Evolutionary conservation across 2,797 vertebrate species (phyloP).

Genomic region (Kryptopterus vitreolus): DNA sequence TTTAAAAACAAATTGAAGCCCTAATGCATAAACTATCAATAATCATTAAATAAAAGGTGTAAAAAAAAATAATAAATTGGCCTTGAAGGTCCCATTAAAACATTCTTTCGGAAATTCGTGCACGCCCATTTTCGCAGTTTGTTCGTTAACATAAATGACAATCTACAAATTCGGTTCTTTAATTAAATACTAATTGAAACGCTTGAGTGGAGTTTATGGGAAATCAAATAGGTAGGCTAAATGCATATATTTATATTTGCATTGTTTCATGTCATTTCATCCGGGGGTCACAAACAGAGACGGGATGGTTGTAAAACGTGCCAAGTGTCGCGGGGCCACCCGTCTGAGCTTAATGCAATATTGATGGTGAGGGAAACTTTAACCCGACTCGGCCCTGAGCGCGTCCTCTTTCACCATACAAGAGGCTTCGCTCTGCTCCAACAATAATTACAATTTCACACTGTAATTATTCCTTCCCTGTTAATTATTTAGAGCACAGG

Average conservation of each 20-base stretch:
- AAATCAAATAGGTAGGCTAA: neutral
- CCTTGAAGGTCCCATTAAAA: neutral
- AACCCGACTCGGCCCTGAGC: conserved; percentile 58
- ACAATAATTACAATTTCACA: conserved; percentile 86
- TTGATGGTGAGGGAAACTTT: conserved; percentile 69
- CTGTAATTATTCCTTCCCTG: conserved; percentile 90
- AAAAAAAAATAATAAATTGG: too few relatives aligned
- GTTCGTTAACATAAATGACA: neutral
- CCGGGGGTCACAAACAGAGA: conserved; percentile 40
- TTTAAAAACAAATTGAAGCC: neutral
- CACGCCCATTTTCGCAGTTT: neutral
- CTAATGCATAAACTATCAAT: neutral
- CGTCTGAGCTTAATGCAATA: conserved; percentile 71
- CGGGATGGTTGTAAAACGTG: conserved; percentile 51
- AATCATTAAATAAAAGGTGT: neutral
- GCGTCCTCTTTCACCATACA: conserved; percentile 76
- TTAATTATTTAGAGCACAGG: conserved; percentile 86
- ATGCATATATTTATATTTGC: neutral
- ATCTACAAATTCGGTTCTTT: neutral
- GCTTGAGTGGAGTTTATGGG: too few relatives aligned
- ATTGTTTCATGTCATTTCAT: conserved; percentile 13
- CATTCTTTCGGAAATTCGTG: neutral
- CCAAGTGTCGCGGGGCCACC: conserved; percentile 50
- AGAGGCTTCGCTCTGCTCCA: conserved; percentile 71
- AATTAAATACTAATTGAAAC: neutral